phyloP scores from a whole-genome alignment of 2,888 invertebrate genomes.

The Blastobasis lacticolella region DNA sequence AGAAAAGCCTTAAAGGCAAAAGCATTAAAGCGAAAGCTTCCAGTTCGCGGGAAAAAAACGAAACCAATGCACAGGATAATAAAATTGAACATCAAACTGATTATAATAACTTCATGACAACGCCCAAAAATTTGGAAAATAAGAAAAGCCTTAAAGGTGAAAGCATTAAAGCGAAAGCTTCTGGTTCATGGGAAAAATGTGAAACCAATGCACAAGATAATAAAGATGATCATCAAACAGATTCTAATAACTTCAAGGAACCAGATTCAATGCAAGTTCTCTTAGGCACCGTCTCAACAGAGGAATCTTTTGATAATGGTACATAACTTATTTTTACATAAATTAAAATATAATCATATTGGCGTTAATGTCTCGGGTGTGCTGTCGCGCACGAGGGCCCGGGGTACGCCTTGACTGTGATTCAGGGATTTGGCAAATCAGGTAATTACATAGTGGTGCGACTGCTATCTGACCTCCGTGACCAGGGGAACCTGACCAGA shows the following conservation, averaged over 20 bases:
- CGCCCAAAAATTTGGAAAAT: slow-evolving; percentile 7
- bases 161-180: background rate
- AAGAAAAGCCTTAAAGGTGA: background rate
- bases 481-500: too few species aligned
- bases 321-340: slow-evolving; percentile 7
- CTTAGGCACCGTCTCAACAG: slow-evolving; percentile 15
- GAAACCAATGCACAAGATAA: background rate
- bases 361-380: too few species aligned
- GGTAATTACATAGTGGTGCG: too few species aligned
- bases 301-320: slow-evolving; percentile 24
- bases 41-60: too few species aligned
- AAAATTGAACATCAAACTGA: background rate
- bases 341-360: too few species aligned
- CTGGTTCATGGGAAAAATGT: too few species aligned
- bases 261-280: slow-evolving; percentile 32
- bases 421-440: too few species aligned
- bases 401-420: too few species aligned
- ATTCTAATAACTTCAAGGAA: slow-evolving; percentile 11
- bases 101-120: too few species aligned
- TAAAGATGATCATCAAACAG: slow-evolving; percentile 2
- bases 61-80: background rate
- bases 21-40: background rate
- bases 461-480: too few species aligned
- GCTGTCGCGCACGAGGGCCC: too few species aligned
- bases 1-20: background rate